Base-by-base conservation (phyloP, 2,888 invertebrate species). In the Macrophya alboannulata region DNA sequence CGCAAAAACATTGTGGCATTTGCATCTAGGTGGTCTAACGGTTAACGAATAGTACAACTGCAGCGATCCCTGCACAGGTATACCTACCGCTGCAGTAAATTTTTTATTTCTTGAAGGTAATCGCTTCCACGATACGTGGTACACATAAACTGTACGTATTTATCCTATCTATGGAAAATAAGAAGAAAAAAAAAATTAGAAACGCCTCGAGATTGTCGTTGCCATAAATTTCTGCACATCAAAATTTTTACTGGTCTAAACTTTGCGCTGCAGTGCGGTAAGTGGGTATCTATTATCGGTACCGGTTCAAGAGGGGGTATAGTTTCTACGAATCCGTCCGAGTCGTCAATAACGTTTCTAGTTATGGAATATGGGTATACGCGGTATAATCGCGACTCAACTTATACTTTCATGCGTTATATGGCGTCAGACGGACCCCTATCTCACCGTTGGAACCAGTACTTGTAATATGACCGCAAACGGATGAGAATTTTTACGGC, bases 21-120 rank as follows among this genome's bases (percentile, higher is more conserved):
- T 31, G 84, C 84, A 76, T 74, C 51, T 40, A 55, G 59, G n/a
- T 55, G n/a, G 55, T 74, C 48, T 51, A 40, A 76, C 84, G 65
- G 31, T 45, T 10, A n/a, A 74, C 45, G 21, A 74, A 25, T 25
- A 1, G n/a, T 3, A 45, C 4, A 8, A 71, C 1, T 5, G 62
- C 21, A 17, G 45, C 43, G 45, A 15, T 37, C 37, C 31, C 3
- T 31, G 31, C 31, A 4, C 68, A 17, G 71, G 71, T 62, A 71
- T n/a, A 55, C 55, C n/a, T n/a, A 55, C 55, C n/a, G n/a, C n/a
- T 31, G 71, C 71, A 40, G 71, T 71, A 40, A 40, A 31, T 40
- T 71, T 31, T 71, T n/a, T 71, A 71, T 71, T 40, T 6, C 40
- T 25, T 6, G 25, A n/a, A 25, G 62, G 62, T 71, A 71, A 71